phyloP scores from a whole-genome alignment of 2,113 vertebrate genomes.

The Xiphias gladius region DNA sequence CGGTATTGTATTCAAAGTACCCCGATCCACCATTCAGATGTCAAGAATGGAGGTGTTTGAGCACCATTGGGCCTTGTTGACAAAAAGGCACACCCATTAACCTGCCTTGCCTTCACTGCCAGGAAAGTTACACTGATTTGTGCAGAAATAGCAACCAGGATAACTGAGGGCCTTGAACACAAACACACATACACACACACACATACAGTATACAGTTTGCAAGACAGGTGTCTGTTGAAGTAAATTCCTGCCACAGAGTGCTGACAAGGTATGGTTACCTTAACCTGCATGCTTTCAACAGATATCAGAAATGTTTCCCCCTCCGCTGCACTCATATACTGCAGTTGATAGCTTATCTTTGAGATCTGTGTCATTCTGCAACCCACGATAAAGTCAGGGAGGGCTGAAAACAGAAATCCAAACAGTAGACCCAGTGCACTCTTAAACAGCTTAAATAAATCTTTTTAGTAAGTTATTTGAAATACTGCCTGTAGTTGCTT shows the following conservation, averaged over 20 bases:
- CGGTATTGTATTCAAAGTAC: conserved; percentile 35
- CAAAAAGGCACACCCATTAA: conserved; percentile 42
- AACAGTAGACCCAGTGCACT: not conserved
- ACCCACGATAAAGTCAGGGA: conserved; percentile 17
- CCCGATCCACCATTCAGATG: conserved; percentile 36
- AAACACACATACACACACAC: conserved; percentile 3
- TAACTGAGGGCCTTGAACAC: not conserved
- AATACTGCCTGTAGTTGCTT: not conserved
- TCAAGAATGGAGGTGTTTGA: conserved; percentile 35
- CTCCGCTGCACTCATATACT: conserved; percentile 14
- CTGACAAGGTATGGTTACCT: conserved; percentile 46
- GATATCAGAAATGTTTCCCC: conserved; percentile 26
- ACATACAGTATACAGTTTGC: conserved; percentile 10
- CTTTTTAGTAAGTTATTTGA: not conserved
- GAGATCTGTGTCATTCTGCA: conserved; percentile 30
- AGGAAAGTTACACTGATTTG: conserved; percentile 26
- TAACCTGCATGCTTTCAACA: conserved; percentile 25
- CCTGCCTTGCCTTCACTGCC: conserved; percentile 41
- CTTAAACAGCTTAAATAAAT: conserved; percentile 2
- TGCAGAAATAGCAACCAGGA: conserved; percentile 15
- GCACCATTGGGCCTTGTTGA: conserved; percentile 21
- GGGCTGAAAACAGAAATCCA: conserved; percentile 1
- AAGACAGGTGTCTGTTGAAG: conserved; percentile 30
- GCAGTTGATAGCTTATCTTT: conserved; percentile 32
- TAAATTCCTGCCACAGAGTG: conserved; percentile 24